Conservation (phyloP, 2,888 invertebrate genomes). For the Proisotoma minuta region DNA sequence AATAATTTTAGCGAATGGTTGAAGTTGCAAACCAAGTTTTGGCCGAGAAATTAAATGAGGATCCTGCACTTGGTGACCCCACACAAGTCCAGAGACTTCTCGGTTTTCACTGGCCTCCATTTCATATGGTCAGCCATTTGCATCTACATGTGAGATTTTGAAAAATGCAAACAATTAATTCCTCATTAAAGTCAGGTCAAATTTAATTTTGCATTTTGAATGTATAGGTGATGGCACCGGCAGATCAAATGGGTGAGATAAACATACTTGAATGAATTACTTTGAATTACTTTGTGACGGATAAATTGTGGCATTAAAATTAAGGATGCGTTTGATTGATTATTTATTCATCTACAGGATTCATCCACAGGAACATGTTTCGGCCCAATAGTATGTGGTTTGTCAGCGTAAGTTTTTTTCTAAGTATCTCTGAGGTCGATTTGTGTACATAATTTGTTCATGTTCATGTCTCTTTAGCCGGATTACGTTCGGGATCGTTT, state of each 20-base stretch:
- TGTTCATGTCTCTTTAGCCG: slow-evolving; percentile 1
- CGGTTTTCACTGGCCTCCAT: slow-evolving; percentile 88
- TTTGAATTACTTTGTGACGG: not conserved
- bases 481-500: slow-evolving; percentile 21
- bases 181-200: too few relatives aligned
- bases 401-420: slow-evolving; percentile 63
- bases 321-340: too few relatives aligned
- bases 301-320: not conserved
- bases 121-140: slow-evolving; percentile 72
- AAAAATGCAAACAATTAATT: not conserved
- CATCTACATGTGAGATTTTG: slow-evolving; percentile 66
- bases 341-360: not conserved
- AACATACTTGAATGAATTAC: not conserved
- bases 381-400: slow-evolving; percentile 73
- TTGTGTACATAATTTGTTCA: not conserved
- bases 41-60: slow-evolving; percentile 20
- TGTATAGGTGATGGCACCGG: slow-evolving; percentile 77
- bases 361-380: slow-evolving; percentile 61
- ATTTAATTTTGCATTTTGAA: too few relatives aligned
- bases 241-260: slow-evolving; percentile 60
- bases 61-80: slow-evolving; percentile 10
- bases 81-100: slow-evolving; percentile 47
- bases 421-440: not conserved
- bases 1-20: slow-evolving; percentile 13
- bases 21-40: slow-evolving; percentile 24